Evolutionary conservation across 2,113 vertebrate genomes (phyloP), one percentile per base, ranked within the genome.

Genomic region (Notechis scutatus): DNA sequence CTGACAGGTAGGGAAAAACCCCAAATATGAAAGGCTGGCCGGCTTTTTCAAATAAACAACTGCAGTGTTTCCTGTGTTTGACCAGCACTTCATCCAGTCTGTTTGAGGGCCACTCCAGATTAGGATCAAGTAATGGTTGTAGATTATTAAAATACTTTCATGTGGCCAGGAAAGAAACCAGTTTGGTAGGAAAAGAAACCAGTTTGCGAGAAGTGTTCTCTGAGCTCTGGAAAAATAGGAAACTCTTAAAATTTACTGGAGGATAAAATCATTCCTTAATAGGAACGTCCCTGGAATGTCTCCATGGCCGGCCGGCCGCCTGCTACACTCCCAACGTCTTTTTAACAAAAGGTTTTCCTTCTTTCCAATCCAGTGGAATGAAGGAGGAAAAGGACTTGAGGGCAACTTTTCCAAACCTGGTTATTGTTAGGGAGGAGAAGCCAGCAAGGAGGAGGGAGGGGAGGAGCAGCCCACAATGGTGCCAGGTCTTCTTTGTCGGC

Each of bases 31-130:
- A 39, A 59, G 54, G 42, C 42, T 85, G 91, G 9, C 34, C 29
- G 56, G 92, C 59, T 93, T 92, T 92, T 1, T 39, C 56, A 92
- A 3, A 55, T 59, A 2, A 92, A 50, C 47, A 26, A 52, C 21
- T 24, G 34, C 24, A 29, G 0, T 0, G n/a, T 95, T 90, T 47
- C 0, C 0, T 0, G 21, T 86, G 0, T 0, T 47, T 94, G 93
- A 64, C 26, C 50, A 89, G 92, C n/a, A 0, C 15, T 85, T 91
- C 0, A 0, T 0, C 15, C 55, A 14, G 1, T 59, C 87, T 29
- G 52, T 5, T 1, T 93, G 42, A 56, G 56, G 10, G 9, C 29
- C 34, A 87, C 87, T 61, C 34, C 10, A 21, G 15, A 24, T 61
- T 91, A 26, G 1, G 47, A 50, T 87, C 26, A 69, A 91, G 18